phyloP scores from a whole-genome alignment of 2,888 invertebrate species.

The Cephus sareptanus region DNA sequence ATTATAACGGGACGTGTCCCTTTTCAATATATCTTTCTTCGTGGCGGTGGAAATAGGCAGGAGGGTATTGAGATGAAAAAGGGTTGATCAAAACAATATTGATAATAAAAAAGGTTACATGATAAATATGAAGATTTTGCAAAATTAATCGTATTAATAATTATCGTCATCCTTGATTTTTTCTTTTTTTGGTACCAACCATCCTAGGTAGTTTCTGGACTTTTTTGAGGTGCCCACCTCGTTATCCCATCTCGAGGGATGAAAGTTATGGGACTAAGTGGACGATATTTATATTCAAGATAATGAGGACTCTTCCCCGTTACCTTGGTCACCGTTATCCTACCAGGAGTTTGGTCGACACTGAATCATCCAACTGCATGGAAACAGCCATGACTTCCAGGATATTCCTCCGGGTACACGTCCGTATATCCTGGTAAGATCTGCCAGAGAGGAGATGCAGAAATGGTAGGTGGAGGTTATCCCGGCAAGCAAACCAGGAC shows the following conservation, averaged over 20 bases:
- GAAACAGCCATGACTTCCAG: constrained; percentile 45
- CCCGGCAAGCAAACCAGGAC: constrained; percentile 42
- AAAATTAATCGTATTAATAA: background rate
- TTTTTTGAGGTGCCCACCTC: background rate
- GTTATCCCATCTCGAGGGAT: background rate
- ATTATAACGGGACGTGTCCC: constrained; percentile 26
- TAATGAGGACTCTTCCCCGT: background rate
- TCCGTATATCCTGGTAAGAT: constrained; percentile 41
- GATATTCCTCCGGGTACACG: constrained; percentile 41
- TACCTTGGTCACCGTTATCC: background rate
- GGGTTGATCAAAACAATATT: background rate
- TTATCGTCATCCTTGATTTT: background rate
- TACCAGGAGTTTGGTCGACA: background rate
- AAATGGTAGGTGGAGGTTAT: constrained; percentile 23
- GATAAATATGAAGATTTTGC: background rate
- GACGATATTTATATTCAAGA: background rate
- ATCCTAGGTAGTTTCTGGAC: background rate
- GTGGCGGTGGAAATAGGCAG: background rate
- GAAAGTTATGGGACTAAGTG: background rate
- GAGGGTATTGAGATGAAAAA: background rate
- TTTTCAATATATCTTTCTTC: background rate
- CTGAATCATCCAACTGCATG: constrained; percentile 33
- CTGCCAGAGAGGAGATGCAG: constrained; percentile 17
- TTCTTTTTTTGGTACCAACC: background rate
- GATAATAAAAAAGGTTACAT: background rate